Base-by-base conservation (phyloP, 2,113 vertebrate genomes). In the Beaufortia kweichowensis region DNA sequence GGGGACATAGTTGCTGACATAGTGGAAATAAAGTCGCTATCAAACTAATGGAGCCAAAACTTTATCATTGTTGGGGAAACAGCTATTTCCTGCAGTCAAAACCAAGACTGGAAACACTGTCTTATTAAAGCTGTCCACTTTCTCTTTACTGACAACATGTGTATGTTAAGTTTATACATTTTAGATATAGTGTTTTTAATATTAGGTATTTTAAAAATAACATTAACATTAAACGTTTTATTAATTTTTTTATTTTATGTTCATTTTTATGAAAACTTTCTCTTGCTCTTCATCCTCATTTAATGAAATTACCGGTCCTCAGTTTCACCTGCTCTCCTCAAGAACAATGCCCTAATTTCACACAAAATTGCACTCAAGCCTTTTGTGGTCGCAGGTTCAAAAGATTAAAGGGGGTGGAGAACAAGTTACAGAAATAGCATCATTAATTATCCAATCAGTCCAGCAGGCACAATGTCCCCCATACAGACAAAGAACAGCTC, bases 401-500 rank as follows among this genome's bases (percentile, higher is more conserved):
- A 29, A 65, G 65, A 65, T 46, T 59, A 57, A 50, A 75, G 70
- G 77, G n/a, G 46, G 56, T 14, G 39, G 67, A 1, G 1, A 79
- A 57, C 43, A 66, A 55, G 17, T 87, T 82, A 88, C 79, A 85
- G 83, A 88, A 90, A 89, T 83, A 88, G 81, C 66, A 81, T 86
- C 29, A 85, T 90, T 89, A 88, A 89, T 91, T 88, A 86, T 79
- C 89, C 85, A 90, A 88, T 91, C 86, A 84, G 81, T 84, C 79
- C 76, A 76, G 48, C 55, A 48, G 57, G 59, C 73, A 89, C 86
- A 90, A 88, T 87, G 56, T 73, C 79, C 53, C 46, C 70, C 61
- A 57, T 21, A 39, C 74, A 77, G 71, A 83, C 82, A 83, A 87
- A 86, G 85, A 43, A 11, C 48, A 35, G 50, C 81, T 59, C 72